Conservation (phyloP, 2,888 invertebrate genomes). For the Tachina fera region DNA sequence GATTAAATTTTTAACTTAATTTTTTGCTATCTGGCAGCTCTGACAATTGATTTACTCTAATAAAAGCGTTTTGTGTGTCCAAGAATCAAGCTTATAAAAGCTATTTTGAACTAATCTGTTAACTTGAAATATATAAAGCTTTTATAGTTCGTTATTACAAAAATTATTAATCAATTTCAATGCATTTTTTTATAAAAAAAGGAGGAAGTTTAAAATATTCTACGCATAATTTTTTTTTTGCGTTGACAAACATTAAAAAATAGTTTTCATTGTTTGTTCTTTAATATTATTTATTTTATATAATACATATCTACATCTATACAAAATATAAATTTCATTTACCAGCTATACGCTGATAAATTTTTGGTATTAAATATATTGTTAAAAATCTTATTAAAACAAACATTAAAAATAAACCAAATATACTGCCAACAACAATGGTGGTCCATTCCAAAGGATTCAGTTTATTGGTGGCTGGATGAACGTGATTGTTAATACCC, state of each 20-base stretch:
- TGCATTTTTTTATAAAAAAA: too few species aligned
- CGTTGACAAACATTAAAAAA: too few species aligned
- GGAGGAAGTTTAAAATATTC: too few species aligned
- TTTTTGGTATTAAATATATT: constrained; percentile 77
- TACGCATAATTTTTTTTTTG: too few species aligned
- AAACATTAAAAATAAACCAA: constrained; percentile 80
- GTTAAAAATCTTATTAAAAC: constrained; percentile 79
- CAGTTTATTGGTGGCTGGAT: constrained; percentile 78
- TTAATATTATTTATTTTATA: not conserved
- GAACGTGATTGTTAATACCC: constrained; percentile 81
- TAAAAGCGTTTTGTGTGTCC: constrained; percentile 7
- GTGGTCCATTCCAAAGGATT: constrained; percentile 82
- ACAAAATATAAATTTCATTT: constrained; percentile 32
- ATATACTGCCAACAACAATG: constrained; percentile 78
- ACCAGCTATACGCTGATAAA: constrained; percentile 76
- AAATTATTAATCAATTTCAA: not conserved
- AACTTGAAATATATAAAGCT: constrained; percentile 1
- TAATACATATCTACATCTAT: not conserved
- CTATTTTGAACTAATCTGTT: constrained; percentile 4
- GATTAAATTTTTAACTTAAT: too few species aligned
- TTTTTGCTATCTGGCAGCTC: not conserved
- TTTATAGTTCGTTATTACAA: not conserved
- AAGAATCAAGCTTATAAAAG: not conserved
- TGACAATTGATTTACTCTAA: not conserved
- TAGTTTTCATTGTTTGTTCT: too few species aligned